phyloP scores from a whole-genome alignment of 2,113 vertebrate species.

The Agelaius tricolor region DNA sequence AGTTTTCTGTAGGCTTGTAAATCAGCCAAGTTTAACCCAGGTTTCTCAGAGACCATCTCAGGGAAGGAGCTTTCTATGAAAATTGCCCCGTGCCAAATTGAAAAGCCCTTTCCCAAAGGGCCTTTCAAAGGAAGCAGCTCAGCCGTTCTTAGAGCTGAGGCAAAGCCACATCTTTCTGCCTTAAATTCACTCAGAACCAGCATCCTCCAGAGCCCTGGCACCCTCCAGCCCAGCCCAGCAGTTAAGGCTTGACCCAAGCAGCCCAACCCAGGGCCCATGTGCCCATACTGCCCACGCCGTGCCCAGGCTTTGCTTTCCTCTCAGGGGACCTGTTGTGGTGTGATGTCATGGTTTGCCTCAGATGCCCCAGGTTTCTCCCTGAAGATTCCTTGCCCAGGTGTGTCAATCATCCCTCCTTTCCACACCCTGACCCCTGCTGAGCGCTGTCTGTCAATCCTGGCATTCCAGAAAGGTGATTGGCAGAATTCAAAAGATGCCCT shows the following conservation, averaged over 20 bases:
- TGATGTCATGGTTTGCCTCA: too few relatives aligned
- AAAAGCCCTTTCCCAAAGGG: background rate
- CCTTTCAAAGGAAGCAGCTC: constrained; percentile 7
- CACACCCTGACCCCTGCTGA: too few relatives aligned
- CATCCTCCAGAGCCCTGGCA: background rate
- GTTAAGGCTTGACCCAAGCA: background rate
- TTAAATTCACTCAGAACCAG: background rate
- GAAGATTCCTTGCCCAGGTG: too few relatives aligned
- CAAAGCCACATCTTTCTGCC: background rate
- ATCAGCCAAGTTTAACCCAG: background rate
- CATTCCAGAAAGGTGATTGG: too few relatives aligned
- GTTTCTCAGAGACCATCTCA: background rate
- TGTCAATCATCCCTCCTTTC: too few relatives aligned
- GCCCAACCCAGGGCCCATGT: background rate
- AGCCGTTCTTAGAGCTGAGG: background rate
- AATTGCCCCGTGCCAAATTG: constrained; percentile 15
- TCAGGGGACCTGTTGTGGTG: background rate
- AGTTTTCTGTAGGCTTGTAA: background rate
- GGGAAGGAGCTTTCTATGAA: background rate
- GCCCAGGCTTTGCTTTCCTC: background rate
- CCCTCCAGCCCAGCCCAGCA: background rate
- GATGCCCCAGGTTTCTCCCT: too few relatives aligned
- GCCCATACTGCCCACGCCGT: accelerated
- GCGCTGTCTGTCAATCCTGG: too few relatives aligned
- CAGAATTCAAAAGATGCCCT: too few relatives aligned